Evolutionary conservation across 1,140 invertebrate species (phyloP).

Genomic region (Maniola jurtina): DNA sequence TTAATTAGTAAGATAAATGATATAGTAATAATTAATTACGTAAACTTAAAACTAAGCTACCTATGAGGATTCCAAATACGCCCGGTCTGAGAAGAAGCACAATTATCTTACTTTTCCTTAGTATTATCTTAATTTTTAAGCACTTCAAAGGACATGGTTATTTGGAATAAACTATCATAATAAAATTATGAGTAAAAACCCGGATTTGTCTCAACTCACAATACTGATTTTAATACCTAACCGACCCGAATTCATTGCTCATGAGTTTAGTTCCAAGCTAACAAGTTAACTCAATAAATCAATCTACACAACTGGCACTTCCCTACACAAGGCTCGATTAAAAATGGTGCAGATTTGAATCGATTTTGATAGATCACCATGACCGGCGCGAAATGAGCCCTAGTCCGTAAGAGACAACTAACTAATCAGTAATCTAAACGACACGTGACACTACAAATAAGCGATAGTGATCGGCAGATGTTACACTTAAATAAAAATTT

Average conservation of each 20-base stretch:
- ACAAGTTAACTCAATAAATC: constrained; percentile 22
- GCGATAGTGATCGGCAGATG: constrained; percentile 70
- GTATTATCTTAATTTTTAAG: no score
- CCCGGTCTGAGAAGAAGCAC: no score
- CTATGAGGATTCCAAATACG: no score
- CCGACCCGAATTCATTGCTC: not conserved
- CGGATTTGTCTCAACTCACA: no score
- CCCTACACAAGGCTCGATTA: constrained; percentile 57
- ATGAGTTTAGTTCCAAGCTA: not conserved
- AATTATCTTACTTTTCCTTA: no score
- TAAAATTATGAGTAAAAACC: no score
- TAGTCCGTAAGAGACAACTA: constrained; percentile 51
- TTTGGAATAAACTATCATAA: no score
- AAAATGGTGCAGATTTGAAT: constrained; percentile 67
- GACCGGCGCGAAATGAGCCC: constrained; percentile 36
- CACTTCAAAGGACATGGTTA: no score
- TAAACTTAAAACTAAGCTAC: no score
- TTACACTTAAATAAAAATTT: not conserved
- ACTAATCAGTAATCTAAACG: constrained; percentile 59
- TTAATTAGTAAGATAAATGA: no score
- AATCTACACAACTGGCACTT: constrained; percentile 42
- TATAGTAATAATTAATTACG: no score
- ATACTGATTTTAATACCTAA: not conserved
- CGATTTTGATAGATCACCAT: constrained; percentile 72
- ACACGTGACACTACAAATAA: constrained; percentile 70